Base-by-base conservation (phyloP, 1,140 invertebrate genomes). In the Portunus trituberculatus region DNA sequence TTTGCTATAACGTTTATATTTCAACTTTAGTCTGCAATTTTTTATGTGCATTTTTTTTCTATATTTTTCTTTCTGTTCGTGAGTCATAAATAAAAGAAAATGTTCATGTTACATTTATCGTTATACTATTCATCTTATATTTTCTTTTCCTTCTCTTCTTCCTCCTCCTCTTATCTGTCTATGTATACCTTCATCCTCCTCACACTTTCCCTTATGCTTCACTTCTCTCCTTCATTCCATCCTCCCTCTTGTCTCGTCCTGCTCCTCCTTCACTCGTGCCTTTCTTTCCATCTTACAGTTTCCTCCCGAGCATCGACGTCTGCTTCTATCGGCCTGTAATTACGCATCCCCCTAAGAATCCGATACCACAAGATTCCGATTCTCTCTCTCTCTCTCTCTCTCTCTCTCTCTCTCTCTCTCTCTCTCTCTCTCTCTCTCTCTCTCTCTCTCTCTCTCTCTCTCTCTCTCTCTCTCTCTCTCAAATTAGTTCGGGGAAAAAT, bases 371-470 rank as follows among this genome's bases (percentile, higher is more conserved):
- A 76, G 67, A 7, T 10, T 20, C 20, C 10, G n/a, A 4, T 20
- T 25, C 59, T 25, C 67, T n/a, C 67, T n/a, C 67, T n/a, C 67
- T 3, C 67, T n/a, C n/a, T n/a, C 67, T 76, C 67, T 76, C 67
- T 76, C 67, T 76, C 67, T 76, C 67, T 76, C 67, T 76, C 67
- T 76, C 67, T 76, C 67, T 76, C 67, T 76, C 67, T 76, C 67
- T 76, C 67, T 76, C 67, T 76, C 67, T 76, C 67, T 76, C 67
- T 76, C 67, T 76, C 67, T 76, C 67, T 76, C 67, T 76, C 67
- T 76, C 67, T 76, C 67, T 76, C 67, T 76, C 67, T 76, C 67
- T 76, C 67, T 76, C 67, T n/a, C 20, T 76, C n/a, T 76, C n/a
- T 76, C 67, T 76, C n/a, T n/a, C n/a, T 76, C n/a, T n/a, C n/a